Percentiles rank a stretch among this genome's conserved stretches.
Conservation (phyloP, 1,140 invertebrate genomes). For the Polyergus mexicanus region DNA sequence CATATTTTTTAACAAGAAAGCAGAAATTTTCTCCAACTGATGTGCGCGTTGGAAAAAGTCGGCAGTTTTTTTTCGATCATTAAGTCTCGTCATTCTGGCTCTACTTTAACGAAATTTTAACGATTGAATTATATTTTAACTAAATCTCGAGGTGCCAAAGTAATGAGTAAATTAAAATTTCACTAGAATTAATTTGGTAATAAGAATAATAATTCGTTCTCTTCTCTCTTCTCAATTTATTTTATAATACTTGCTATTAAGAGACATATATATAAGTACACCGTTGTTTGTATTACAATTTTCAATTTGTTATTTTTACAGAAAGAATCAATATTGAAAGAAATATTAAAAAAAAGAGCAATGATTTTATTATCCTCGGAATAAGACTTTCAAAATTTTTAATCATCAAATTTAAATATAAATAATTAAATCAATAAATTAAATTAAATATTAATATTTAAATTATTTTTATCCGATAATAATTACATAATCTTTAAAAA, state of each 20-base stretch:
- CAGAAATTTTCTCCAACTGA: too few species aligned
- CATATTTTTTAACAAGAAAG: too few species aligned
- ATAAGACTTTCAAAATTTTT: not conserved
- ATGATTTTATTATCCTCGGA: not conserved
- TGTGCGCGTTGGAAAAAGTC: not conserved
- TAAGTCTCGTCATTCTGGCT: not conserved
- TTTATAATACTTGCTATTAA: too few species aligned
- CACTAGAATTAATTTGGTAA: not conserved
- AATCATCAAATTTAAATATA: not conserved
- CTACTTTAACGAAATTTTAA: not conserved
- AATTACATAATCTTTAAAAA: not conserved
- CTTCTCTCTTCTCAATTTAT: too few species aligned
- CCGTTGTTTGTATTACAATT: too few species aligned
- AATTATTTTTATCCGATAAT: not conserved
- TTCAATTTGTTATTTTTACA: too few species aligned
- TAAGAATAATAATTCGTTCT: too few species aligned
- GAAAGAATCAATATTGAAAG: too few species aligned
- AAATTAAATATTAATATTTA: not conserved
- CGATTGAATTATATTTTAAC: not conserved
- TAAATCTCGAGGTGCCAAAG: slow-evolving; percentile 28
- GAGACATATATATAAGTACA: too few species aligned
- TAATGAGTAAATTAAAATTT: not conserved
- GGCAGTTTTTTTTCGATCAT: not conserved
- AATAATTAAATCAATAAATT: not conserved
- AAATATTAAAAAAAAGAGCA: not conserved